Evolutionary conservation across 2,888 invertebrate species (phyloP).

Genomic region (Oscheius sp.): DNA sequence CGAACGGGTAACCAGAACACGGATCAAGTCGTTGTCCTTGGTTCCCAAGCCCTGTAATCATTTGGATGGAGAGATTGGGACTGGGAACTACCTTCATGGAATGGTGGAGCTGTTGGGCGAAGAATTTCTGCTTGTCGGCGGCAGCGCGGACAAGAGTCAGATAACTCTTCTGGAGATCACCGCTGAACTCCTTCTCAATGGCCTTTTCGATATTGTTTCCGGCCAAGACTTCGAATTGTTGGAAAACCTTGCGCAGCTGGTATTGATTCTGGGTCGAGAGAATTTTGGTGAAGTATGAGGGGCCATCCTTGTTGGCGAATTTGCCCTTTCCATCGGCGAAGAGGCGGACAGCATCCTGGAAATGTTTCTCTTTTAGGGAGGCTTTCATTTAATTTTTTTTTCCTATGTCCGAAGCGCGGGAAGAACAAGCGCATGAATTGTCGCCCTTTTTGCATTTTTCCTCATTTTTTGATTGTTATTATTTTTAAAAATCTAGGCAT

Average conservation of each 20-base stretch:
- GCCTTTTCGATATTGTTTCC: constrained; percentile 58
- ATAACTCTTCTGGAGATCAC: constrained; percentile 57
- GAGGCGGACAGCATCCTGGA: constrained; percentile 61
- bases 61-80: no score
- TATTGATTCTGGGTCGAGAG: constrained; percentile 64
- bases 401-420: no score
- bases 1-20: constrained; percentile 67
- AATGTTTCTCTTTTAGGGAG: constrained; percentile 1
- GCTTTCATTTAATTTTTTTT: no score
- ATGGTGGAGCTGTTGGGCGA: constrained; percentile 66
- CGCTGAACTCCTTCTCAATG: constrained; percentile 69
- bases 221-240: constrained; percentile 55
- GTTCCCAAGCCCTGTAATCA: constrained; percentile 36
- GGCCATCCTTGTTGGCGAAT: constrained; percentile 52
- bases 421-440: no score
- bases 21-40: constrained; percentile 43
- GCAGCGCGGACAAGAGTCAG: constrained; percentile 54
- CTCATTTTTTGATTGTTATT: no score
- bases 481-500: no score
- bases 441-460: no score
- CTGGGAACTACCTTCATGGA: constrained; percentile 64
- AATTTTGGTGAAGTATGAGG: constrained; percentile 59
- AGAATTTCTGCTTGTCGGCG: constrained; percentile 66
- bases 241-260: constrained; percentile 62
- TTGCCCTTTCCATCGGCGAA: constrained; percentile 65